Evolutionary conservation across 2,113 vertebrate genomes (phyloP).

Genomic region (Sarotherodon lohbergeri): DNA sequence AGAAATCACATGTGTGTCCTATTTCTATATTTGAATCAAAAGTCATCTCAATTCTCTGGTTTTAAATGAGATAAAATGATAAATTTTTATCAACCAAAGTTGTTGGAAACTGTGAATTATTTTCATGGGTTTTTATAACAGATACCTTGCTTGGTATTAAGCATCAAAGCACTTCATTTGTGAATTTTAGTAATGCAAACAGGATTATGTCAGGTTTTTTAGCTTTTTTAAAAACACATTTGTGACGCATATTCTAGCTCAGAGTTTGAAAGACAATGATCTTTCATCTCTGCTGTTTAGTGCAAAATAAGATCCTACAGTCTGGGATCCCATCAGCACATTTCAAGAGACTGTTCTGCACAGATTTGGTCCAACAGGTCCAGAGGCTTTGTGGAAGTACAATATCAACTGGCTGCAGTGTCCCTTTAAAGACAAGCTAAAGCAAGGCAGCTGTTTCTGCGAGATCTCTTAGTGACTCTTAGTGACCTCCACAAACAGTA

Average conservation of each 20-base stretch:
- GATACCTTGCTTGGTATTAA: neutral
- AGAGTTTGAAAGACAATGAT: neutral
- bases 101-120: neutral
- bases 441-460: neutral
- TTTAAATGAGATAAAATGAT: neutral
- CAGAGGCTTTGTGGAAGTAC: neutral
- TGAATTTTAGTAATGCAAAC: neutral
- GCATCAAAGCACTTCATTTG: neutral
- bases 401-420: neutral
- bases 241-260: neutral
- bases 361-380: neutral
- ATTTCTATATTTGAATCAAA: slow-evolving; percentile 3
- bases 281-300: neutral
- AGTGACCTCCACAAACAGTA: neutral
- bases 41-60: accelerated
- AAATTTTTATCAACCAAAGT: accelerated
- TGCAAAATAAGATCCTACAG: neutral
- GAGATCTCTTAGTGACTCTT: neutral
- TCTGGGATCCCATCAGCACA: neutral
- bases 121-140: neutral
- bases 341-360: neutral
- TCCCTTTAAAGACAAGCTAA: neutral
- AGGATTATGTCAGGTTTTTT: neutral
- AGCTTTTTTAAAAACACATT: neutral
- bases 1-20: neutral